Base-by-base conservation (phyloP, 2,113 vertebrate species). In the Coregonus clupeaformis region DNA sequence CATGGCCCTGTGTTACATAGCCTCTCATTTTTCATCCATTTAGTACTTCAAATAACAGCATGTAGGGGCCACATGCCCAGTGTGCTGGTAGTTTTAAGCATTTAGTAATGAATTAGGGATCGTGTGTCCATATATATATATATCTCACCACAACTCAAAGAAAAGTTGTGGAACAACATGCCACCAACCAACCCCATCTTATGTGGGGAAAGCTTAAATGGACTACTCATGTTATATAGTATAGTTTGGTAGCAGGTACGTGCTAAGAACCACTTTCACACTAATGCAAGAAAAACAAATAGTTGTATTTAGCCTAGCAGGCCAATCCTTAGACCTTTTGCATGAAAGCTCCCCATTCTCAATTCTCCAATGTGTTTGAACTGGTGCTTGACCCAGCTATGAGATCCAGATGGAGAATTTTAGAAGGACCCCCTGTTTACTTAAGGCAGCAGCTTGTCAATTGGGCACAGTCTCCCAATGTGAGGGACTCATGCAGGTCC, bases 391-490 rank as follows among this genome's bases (percentile, higher is more conserved):
- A 93, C 92, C 91, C 93, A 89, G 89, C 90, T 85, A 91, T 92
- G 91, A 89, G 91, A 94, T 92, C 94, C 94, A 95, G 94, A 95
- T 94, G 94, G 94, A 91, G 90, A 83, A 86, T 42, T 42, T 42
- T 2, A 11, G 36, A 42, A 84, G 85, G 91, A 83, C 20, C 82
- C 89, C 83, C 69, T 96, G 92, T 97, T 97, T 95, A 94, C 92
- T 93, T 92, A 95, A 93, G 90, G 92, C 93, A 91, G 92, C 90
- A 89, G 90, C 89, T 90, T 86, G 94, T 96, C 95, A 97, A 96
- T 95, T 88, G 91, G 82, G 87, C 91, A 91, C 94, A 94, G 93
- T 94, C 85, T 93, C 80, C 80, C 77, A 86, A 86, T 91, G 86
- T 96, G 92, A 96, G 94, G 88, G 90, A 73, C 87, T 88, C 93